phyloP scores from a whole-genome alignment of 1,140 invertebrate genomes.

The Drosophila mayri region DNA sequence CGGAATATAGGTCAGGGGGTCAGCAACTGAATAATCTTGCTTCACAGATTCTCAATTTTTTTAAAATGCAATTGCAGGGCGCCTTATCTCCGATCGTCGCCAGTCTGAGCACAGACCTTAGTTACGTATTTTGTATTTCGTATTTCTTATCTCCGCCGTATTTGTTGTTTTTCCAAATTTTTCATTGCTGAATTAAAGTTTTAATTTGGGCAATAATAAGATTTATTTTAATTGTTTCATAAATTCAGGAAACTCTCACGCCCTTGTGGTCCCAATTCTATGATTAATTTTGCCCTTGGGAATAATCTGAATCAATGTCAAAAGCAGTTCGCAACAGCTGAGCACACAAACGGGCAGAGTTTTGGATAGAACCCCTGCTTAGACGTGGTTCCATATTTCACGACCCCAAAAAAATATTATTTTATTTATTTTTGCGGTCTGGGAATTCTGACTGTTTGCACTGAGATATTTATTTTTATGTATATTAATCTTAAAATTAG shows the following conservation, averaged over 20 bases:
- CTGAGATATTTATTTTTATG: too few relatives aligned
- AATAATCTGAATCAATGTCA: constrained; percentile 10
- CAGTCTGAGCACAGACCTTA: background rate
- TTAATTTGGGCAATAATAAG: background rate
- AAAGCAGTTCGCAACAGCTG: constrained; percentile 15
- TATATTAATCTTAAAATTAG: background rate
- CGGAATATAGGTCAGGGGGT: constrained; percentile 25
- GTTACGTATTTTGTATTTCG: background rate
- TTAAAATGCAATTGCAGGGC: constrained; percentile 5
- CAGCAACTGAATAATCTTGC: constrained; percentile 28
- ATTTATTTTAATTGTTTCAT: background rate
- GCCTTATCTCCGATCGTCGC: constrained; percentile 14
- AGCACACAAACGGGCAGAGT: constrained; percentile 8
- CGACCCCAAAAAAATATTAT: too few relatives aligned
- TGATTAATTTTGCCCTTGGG: constrained; percentile 16
- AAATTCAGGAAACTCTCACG: background rate
- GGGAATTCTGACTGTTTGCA: too few relatives aligned
- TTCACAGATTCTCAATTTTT: constrained; percentile 7
- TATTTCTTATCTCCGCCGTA: constrained; percentile 7
- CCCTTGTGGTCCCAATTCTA: background rate
- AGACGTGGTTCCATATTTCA: too few relatives aligned
- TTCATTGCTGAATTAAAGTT: background rate
- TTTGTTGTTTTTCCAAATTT: background rate
- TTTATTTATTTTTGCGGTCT: too few relatives aligned
- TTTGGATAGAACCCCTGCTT: background rate